phyloP scores from a whole-genome alignment of 1,140 invertebrate genomes.

The Linepithema humile region DNA sequence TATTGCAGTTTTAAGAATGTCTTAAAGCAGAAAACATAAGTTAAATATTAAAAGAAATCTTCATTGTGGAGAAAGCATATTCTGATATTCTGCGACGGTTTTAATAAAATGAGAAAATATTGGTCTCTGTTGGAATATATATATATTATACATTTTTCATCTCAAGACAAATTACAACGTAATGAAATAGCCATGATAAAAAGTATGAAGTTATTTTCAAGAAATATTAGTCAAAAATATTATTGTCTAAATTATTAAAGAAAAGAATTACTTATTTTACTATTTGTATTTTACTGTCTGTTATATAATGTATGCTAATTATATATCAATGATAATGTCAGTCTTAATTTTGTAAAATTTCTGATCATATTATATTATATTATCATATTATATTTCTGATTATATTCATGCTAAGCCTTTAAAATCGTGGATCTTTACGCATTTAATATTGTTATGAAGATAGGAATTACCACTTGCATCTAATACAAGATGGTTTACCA shows the following conservation, averaged over 20 bases:
- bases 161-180: conserved; percentile 3
- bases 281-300: background rate
- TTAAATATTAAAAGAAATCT: conserved; percentile 44
- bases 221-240: background rate
- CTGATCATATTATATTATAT: background rate
- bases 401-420: too few species aligned
- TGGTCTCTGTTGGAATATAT: background rate
- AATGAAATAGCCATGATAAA: background rate
- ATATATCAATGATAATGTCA: background rate
- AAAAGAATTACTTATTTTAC: background rate
- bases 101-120: conserved; percentile 43
- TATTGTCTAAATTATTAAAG: background rate
- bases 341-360: too few species aligned
- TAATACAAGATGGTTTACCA: too few species aligned
- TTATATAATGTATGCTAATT: background rate
- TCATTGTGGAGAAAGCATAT: conserved; percentile 29
- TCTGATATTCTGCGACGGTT: conserved; percentile 21
- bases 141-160: too few species aligned
- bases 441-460: background rate
- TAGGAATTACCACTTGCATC: background rate
- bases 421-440: background rate
- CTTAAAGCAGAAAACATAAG: background rate
- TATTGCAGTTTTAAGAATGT: background rate
- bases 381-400: conserved; percentile 2
- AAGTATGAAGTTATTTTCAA: background rate